Percentiles rank a stretch among this genome's conserved stretches.
Conservation (phyloP, 2,113 vertebrate genomes). For the Lanius collurio region DNA sequence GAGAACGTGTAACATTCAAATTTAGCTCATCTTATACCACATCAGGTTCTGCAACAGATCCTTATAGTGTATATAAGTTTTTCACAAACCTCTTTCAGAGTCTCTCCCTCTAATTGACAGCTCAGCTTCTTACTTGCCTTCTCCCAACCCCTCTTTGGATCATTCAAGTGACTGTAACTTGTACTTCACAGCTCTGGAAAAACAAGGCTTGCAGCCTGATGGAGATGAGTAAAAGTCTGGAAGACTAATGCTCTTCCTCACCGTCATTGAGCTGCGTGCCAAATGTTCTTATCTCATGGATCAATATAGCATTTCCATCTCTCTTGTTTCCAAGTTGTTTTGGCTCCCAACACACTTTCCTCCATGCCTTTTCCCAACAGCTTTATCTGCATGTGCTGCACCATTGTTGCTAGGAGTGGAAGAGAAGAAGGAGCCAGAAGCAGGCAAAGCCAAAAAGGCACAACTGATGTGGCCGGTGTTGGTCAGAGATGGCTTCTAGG, state of each 20-base stretch:
- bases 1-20: accelerated
- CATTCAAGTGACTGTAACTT: not conserved
- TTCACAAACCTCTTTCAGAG: not conserved
- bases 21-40: not conserved
- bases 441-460: not conserved
- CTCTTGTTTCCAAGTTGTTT: not conserved
- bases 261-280: not conserved
- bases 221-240: conserved; percentile 23
- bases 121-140: not conserved
- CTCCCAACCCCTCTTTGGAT: not conserved
- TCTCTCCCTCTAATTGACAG: not conserved
- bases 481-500: not conserved
- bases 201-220: not conserved
- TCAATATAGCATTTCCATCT: not conserved
- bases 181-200: not conserved
- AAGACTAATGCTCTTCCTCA: not conserved
- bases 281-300: not conserved
- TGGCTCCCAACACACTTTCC: accelerated
- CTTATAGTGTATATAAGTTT: not conserved
- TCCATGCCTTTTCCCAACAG: accelerated
- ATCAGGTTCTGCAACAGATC: not conserved
- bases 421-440: not conserved
- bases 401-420: not conserved
- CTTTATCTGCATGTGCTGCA: not conserved
- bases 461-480: accelerated